Evolutionary conservation across 2,797 vertebrate genomes (phyloP).

Genomic region (Hippopotamyrus pictus): DNA sequence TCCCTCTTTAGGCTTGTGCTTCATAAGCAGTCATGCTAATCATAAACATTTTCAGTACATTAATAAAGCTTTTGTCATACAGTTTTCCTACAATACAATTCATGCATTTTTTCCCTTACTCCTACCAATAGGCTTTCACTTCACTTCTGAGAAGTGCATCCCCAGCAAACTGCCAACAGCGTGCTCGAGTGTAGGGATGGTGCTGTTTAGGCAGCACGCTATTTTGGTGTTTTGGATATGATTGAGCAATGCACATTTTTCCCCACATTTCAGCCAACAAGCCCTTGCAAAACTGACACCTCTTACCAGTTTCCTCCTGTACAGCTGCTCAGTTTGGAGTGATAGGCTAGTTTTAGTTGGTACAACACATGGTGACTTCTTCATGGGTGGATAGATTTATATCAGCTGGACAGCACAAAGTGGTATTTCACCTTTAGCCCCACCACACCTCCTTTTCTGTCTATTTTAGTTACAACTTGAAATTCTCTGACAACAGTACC

Average conservation of each 20-base stretch:
- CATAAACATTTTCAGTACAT: background rate
- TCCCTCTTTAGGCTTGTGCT: background rate
- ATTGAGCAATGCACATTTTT: background rate
- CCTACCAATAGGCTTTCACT: background rate
- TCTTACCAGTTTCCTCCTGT: background rate
- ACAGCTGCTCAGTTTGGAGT: background rate
- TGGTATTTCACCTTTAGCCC: background rate
- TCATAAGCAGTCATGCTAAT: background rate
- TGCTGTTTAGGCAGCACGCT: background rate
- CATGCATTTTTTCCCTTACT: background rate
- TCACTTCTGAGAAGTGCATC: background rate
- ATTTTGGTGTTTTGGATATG: background rate
- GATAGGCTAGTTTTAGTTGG: background rate
- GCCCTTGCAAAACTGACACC: background rate
- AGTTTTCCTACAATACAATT: background rate
- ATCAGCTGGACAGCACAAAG: background rate
- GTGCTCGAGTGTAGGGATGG: background rate
- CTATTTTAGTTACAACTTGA: background rate
- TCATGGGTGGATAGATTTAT: background rate
- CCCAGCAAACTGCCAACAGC: background rate
- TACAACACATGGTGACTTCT: background rate
- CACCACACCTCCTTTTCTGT: background rate
- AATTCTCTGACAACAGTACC: background rate
- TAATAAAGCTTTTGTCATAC: background rate
- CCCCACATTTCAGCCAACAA: background rate